These are phyloP conservation scores for Drosophila peninsularis DNA, from an alignment of 2,888 invertebrate genomes.

Conservation along the genomic window DNA sequence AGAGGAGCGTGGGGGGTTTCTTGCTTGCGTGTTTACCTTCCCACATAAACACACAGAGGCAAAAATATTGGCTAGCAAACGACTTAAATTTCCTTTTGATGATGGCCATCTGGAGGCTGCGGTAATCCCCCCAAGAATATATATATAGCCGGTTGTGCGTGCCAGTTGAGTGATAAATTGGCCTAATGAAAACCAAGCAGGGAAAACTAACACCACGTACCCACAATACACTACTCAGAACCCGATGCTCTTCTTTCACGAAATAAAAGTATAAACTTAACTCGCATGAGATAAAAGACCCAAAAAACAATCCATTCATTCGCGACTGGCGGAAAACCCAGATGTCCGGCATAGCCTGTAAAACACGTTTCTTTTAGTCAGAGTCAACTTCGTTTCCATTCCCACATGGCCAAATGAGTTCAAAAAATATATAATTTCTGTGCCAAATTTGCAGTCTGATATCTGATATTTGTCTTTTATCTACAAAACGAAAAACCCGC, in stretches of 20 bases:
- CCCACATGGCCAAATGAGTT: constrained; percentile 1
- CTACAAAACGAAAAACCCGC: not conserved
- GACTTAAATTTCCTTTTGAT: constrained; percentile 62
- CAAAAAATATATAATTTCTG: not conserved
- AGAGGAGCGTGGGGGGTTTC: constrained; percentile 7
- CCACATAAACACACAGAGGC: constrained; percentile 58
- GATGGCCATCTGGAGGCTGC: constrained; percentile 54
- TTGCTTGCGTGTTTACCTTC: constrained; percentile 70
- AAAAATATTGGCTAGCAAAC: constrained; percentile 59
- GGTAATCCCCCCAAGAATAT: constrained; percentile 45
- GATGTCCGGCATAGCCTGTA: constrained; percentile 8
- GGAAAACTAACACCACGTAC: constrained; percentile 22
- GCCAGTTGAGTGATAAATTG: constrained; percentile 18
- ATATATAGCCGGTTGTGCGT: constrained; percentile 12
- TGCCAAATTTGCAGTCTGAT: constrained; percentile 7
- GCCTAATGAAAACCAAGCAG: constrained; percentile 24
- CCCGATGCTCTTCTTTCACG: not conserved
- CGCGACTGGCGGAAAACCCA: constrained; percentile 1
- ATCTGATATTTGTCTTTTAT: not conserved
- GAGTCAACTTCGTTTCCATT: constrained; percentile 1
- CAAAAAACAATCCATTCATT: constrained; percentile 7
- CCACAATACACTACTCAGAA: constrained; percentile 33
- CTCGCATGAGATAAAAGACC: constrained; percentile 1
- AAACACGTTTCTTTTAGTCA: constrained; percentile 37
- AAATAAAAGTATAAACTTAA: not conserved